Evolutionary conservation across 2,888 invertebrate genomes (phyloP), one percentile per base, ranked within the genome.

Genomic region (Zhuqinia jingwanae): DNA sequence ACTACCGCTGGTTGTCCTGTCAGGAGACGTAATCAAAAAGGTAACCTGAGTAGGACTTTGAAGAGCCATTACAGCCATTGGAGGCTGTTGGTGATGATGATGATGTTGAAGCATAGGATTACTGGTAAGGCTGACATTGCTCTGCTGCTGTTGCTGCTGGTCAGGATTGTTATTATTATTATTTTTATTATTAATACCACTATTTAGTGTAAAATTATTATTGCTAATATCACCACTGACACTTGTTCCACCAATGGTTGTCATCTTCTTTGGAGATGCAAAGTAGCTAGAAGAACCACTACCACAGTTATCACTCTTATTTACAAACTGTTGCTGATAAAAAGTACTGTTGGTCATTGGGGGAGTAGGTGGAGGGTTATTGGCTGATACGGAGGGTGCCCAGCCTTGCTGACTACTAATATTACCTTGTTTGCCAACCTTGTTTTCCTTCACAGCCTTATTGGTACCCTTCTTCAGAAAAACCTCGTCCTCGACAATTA

Each of bases 21-120:
- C 36, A 6, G 84, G 84, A 11, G 84, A 83, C 13, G 83, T 56
- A 8, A 83, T 83, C 8, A 83, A 25, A 30, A 84, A 68, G 42
- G 77, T 84, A 20, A 77, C 68, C 45, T 78, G 84, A 0, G 56
- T 68, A 56, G 84, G 36, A 27, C 65, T 53, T n/a, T 60, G 58
- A 0, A 65, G n/a, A 5, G 60, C 30, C 11, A 65, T 17, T 17
- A 50, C 45, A 47, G 58, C 30, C 22, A 50, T 56, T 17, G 22
- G 56, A 10, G 27, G 27, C 70, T 70, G 81, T 50, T 79, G 79
- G 11, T 73, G 73, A 65, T 65, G 65, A 65, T 65, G 65, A 60
- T 60, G 65, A 68, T 13, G 30, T 76, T 50, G 36, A 25, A 5
- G 56, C 0, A 17, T n/a, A 22, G 56, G 36, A 36, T 36, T 36